These are phyloP conservation scores for Ophioninae sp. DNA, from an alignment of 2,888 invertebrate species.

Conservation along the genomic window DNA sequence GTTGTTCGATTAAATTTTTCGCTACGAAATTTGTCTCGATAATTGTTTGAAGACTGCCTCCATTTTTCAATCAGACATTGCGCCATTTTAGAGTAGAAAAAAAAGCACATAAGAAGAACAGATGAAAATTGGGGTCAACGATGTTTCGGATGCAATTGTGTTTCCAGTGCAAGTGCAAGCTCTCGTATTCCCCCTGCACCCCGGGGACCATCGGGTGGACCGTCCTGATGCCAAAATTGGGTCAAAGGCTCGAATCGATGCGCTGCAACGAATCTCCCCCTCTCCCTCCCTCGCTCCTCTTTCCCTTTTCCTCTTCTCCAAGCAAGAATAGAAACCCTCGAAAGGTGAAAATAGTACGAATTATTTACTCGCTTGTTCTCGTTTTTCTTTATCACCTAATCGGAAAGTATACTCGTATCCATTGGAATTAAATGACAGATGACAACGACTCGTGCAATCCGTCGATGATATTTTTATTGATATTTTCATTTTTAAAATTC, in stretches of 20 bases:
- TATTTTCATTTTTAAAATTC: constrained; percentile 6
- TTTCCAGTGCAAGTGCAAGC: constrained; percentile 28
- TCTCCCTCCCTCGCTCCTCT: constrained; percentile 9
- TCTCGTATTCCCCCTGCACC: background rate
- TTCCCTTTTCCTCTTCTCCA: background rate
- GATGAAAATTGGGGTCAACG: background rate
- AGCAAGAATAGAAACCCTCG: constrained; percentile 42
- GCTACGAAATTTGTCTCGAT: background rate
- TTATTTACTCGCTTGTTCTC: background rate
- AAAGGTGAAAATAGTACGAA: constrained; percentile 37
- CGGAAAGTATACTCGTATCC: background rate
- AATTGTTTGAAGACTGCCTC: background rate
- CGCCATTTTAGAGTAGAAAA: background rate
- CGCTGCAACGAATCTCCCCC: background rate
- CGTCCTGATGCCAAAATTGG: constrained; percentile 45
- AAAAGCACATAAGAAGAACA: background rate
- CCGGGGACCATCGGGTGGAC: constrained; percentile 13
- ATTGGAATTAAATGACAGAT: background rate
- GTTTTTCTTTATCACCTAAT: constrained; percentile 10
- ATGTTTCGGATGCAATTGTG: constrained; percentile 14
- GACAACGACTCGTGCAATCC: constrained; percentile 1
- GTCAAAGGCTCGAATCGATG: constrained; percentile 57
- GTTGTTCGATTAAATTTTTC: background rate
- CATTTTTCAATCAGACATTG: background rate
- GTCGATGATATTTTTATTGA: background rate